phyloP scores from a whole-genome alignment of 1,140 invertebrate genomes.

The Drosophila elegans region DNA sequence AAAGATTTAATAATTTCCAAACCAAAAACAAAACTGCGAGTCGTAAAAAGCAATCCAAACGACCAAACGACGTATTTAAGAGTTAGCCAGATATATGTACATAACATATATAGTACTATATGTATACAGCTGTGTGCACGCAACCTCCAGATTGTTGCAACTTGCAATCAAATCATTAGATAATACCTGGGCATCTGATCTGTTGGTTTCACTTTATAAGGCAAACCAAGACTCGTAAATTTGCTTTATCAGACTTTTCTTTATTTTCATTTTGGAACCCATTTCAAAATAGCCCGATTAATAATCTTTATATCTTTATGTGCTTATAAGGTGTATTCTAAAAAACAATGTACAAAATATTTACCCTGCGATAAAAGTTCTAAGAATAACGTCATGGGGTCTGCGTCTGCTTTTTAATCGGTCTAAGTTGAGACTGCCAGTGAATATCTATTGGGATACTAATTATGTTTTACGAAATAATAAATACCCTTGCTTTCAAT shows the following conservation, averaged over 20 bases:
- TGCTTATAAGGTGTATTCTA: constrained; percentile 16
- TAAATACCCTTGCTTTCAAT: neutral
- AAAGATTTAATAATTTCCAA: constrained; percentile 30
- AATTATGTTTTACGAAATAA: neutral
- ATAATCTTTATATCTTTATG: constrained; percentile 44
- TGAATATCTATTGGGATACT: neutral
- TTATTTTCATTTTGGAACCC: neutral
- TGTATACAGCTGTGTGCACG: neutral
- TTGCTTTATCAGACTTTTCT: constrained; percentile 7
- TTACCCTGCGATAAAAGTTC: constrained; percentile 17
- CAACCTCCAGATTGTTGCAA: constrained; percentile 20
- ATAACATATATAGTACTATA: neutral
- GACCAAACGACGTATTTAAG: neutral
- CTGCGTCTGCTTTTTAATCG: neutral
- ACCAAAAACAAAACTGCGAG: constrained; percentile 12
- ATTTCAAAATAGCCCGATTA: constrained; percentile 17
- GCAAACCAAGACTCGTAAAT: neutral
- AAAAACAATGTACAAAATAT: constrained; percentile 24
- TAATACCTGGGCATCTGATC: constrained; percentile 14
- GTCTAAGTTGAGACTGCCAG: neutral
- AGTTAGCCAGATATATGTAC: neutral
- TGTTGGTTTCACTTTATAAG: neutral
- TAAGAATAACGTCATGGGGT: constrained; percentile 7
- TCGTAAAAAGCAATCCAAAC: constrained; percentile 18
- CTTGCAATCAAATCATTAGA: constrained; percentile 29